Evolutionary conservation across 2,888 invertebrate genomes (phyloP).

Genomic region (Tetranychus piercei): DNA sequence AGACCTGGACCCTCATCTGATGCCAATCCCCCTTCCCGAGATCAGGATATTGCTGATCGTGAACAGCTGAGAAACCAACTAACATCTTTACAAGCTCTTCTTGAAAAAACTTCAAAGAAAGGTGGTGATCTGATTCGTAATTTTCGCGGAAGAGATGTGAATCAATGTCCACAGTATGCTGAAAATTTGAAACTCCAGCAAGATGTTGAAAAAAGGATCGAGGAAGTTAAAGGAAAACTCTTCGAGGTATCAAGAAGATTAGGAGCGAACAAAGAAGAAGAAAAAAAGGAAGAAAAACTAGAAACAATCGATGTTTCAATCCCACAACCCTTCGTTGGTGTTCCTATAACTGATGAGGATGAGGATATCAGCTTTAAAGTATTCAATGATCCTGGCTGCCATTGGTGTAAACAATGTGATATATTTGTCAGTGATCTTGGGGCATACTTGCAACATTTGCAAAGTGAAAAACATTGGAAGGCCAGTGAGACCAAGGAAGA

Average conservation of each 20-base stretch:
- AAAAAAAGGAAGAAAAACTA: background rate
- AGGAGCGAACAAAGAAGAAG: background rate
- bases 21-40: background rate
- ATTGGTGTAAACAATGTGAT: constrained; percentile 19
- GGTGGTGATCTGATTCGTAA: background rate
- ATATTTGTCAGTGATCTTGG: constrained; percentile 12
- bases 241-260: constrained; percentile 11
- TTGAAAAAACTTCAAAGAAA: constrained; percentile 2
- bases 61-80: constrained; percentile 1
- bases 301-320: background rate
- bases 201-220: constrained; percentile 11
- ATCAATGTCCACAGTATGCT: constrained; percentile 5
- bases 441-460: constrained; percentile 15
- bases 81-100: background rate
- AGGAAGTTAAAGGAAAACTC: constrained; percentile 6
- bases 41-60: background rate
- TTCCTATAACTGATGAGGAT: background rate
- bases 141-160: background rate
- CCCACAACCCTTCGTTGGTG: background rate
- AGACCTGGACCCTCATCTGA: background rate
- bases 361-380: background rate
- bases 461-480: constrained; percentile 13
- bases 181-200: constrained; percentile 4
- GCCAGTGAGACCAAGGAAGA: background rate
- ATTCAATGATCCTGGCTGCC: constrained; percentile 15